Evolutionary conservation across 2,113 vertebrate species (phyloP), one percentile per base, ranked within the genome.

Genomic region (Mus spicilegus): DNA sequence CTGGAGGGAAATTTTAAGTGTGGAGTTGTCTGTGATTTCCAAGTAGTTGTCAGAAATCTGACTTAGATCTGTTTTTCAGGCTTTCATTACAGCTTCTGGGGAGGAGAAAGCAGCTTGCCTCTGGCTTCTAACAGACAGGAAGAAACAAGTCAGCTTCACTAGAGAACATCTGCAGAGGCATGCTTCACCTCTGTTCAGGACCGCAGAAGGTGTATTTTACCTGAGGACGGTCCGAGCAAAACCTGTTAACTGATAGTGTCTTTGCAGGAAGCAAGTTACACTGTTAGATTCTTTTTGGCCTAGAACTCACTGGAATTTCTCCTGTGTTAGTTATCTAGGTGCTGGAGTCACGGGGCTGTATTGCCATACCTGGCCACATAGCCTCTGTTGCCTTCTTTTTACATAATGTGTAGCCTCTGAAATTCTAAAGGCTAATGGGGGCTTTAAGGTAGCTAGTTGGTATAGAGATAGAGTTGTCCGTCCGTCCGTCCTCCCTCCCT

Each of bases 71-170:
- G 19, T 92, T 97, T 95, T 56, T 97, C 86, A 95, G 73, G 94
- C 78, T 90, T 88, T 93, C 89, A 91, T 94, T 97, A 51, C 36
- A 95, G 56, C 28, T 93, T 97, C 93, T 69, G 63, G 72, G 96
- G 61, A 97, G 90, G 89, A 95, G 95, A 97, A 95, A 87, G 91
- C 24, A 97, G 67, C 89, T 97, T 97, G 95, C 93, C 92, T 96
- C 95, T 96, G 93, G 95, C 95, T 95, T 96, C 91, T 86, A 54
- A 78, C 80, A 82, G 65, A 93, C 26, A 81, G 89, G 93, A 94
- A 93, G 89, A 94, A 94, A 93, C 87, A 95, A 80, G 96, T 95
- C 95, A 96, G 69, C 13, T 69, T 95, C 78, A 69, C 96, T 95
- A 89, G 88, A 84, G 95, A 95, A 87, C 7, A 92, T 42, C 42